phyloP scores from a whole-genome alignment of 1,140 invertebrate species.

The Melitaea cinxia region DNA sequence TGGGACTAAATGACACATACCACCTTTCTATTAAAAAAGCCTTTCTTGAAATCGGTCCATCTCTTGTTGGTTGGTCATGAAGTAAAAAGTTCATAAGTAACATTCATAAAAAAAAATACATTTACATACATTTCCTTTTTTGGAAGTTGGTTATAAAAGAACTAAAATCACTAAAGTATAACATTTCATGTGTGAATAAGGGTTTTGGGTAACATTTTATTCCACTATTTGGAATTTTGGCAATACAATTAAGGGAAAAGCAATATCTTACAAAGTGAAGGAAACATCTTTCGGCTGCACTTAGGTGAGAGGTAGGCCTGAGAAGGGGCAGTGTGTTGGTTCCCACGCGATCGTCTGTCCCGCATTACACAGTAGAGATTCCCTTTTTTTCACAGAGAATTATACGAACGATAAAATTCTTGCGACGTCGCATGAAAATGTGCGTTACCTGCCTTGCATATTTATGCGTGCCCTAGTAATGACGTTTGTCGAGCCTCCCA shows the following conservation, averaged over 20 bases:
- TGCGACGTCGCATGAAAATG: slow-evolving; percentile 80
- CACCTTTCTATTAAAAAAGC: too few species aligned
- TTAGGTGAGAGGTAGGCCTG: slow-evolving; percentile 66
- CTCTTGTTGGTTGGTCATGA: too few species aligned
- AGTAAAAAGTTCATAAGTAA: too few species aligned
- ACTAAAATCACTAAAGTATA: too few species aligned
- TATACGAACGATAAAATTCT: slow-evolving; percentile 81
- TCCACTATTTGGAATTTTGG: slow-evolving; percentile 58
- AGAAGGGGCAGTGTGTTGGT: slow-evolving; percentile 54
- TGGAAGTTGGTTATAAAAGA: too few species aligned
- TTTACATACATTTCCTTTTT: too few species aligned
- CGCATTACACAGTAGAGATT: slow-evolving; percentile 69
- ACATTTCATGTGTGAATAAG: too few species aligned
- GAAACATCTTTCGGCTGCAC: slow-evolving; percentile 72
- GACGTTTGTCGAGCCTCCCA: slow-evolving; percentile 75
- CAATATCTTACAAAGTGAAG: slow-evolving; percentile 72
- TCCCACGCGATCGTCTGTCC: slow-evolving; percentile 73
- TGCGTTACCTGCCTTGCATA: slow-evolving; percentile 81
- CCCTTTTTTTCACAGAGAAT: slow-evolving; percentile 78
- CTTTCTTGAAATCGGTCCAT: too few species aligned
- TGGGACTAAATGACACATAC: too few species aligned
- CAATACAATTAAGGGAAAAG: slow-evolving; percentile 67
- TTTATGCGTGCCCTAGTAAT: slow-evolving; percentile 79
- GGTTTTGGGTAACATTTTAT: slow-evolving; percentile 61
- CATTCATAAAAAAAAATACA: too few species aligned